Evolutionary conservation across 1,140 invertebrate species (phyloP).

Genomic region (Helicoverpa armigera): DNA sequence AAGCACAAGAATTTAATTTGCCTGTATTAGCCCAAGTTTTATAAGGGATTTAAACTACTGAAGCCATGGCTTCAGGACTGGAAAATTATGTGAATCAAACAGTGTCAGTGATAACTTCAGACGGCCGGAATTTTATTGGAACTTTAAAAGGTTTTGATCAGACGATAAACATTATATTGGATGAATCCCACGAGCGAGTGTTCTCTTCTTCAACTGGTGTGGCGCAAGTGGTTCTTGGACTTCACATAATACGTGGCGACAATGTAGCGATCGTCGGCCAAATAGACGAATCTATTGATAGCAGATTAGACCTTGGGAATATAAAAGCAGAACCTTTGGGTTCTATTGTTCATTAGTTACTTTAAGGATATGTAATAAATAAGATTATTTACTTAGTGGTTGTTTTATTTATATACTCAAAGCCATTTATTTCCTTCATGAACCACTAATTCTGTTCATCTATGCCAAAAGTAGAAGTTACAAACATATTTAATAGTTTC

Average conservation of each 20-base stretch:
- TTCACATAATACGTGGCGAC: conserved; percentile 99
- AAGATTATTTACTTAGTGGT: conserved; percentile 23
- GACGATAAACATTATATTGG: conserved; percentile 98
- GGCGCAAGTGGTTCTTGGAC: conserved; percentile 97
- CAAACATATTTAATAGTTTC: too few species aligned
- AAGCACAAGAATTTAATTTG: background rate
- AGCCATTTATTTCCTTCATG: too few species aligned
- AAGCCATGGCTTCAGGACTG: conserved; percentile 92
- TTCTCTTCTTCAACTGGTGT: conserved; percentile 97
- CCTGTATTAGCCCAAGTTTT: background rate
- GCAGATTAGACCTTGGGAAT: conserved; percentile 93
- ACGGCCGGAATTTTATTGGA: conserved; percentile 98
- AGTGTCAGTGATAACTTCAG: conserved; percentile 97
- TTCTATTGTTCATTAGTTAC: conserved; percentile 92
- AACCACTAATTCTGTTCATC: too few species aligned
- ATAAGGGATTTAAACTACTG: background rate
- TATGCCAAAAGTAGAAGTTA: too few species aligned
- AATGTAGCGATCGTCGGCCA: conserved; percentile 98
- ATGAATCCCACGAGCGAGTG: conserved; percentile 99
- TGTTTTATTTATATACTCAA: conserved; percentile 10
- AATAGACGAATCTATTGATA: conserved; percentile 96
- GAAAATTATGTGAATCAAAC: conserved; percentile 96
- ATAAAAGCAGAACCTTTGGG: conserved; percentile 97
- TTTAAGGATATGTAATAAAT: conserved; percentile 61
- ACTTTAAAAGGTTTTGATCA: conserved; percentile 96